Evolutionary conservation across 2,797 vertebrate species (phyloP), one percentile per base, ranked within the genome.

Genomic region (Melanotaenia parkinsoni): DNA sequence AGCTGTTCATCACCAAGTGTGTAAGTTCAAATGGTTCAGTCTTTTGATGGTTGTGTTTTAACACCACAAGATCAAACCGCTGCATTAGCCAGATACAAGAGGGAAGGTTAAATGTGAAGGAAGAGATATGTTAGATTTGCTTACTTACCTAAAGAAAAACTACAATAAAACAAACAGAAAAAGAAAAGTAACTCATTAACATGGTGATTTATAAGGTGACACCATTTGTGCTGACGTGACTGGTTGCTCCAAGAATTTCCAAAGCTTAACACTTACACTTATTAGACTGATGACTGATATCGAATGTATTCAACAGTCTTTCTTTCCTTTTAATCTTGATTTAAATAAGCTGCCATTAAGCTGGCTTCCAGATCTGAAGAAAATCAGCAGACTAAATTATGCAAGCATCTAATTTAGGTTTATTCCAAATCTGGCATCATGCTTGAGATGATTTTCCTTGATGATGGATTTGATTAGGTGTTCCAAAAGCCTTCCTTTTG

Each of bases 381-480:
- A 50, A 50, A 50, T 50, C 47, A 50, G 20, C 20, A 10, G 47
- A 50, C 20, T 10, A 50, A 50, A 50, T 50, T 50, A 50, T 50
- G 20, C 47, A 50, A 50, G 47, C 8, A 50, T n/a, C 8, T 22
- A 50, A 50, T 50, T 50, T n/a, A 8, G 47, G 20, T 18, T 50
- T 18, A n/a, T 50, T 50, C 47, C n/a, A 50, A 50, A n/a, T 50
- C 47, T 22, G 20, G 47, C 47, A 50, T 50, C 47, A 50, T 50
- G n/a, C n/a, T 50, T 3, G 20, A 50, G 45, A n/a, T 50, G 8
- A 50, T 24, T 51, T 24, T 22, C 13, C 30, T 26, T 30, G 4
- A 5, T 26, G 11, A 2, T 26, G 7, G 56, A 59, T 80, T 70
- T 40, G 71, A 73, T 62, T 16, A 20, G 57, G 50, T 22, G 63